Evolutionary conservation across 2,113 vertebrate genomes (phyloP), one percentile per base, ranked within the genome.

Genomic region (Numenius arquata): DNA sequence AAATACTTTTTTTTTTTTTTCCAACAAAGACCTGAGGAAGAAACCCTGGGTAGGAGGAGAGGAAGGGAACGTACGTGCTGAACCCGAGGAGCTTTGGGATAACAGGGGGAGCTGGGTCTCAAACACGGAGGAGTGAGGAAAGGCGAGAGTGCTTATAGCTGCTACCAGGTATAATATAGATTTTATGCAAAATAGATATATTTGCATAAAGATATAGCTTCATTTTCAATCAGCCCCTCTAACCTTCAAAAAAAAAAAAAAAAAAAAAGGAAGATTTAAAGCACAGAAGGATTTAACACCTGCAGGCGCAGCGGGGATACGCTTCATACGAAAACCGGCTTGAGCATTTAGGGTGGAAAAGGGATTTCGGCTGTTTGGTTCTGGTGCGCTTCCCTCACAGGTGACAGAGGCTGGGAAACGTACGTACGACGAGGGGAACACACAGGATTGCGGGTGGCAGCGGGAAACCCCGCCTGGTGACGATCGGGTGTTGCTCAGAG

Each of bases 361-460:
- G 29, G 32, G 68, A 74, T 90, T 91, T 58, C 14, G 78, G 67
- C 20, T n/a, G 25, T 56, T 92, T 25, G 15, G 41, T 38, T 55
- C 47, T 4, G 8, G 30, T 9, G 45, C 40, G 53, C 48, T 38
- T 59, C 34, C 29, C 45, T 21, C 50, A 32, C 55, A 22, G 78
- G 81, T 89, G 74, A 79, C 5, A 29, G 50, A 41, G 61, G 7
- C 21, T 36, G 85, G 71, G 11, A 80, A 81, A 43, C 0, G 7
- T 0, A 4, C 0, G 5, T 6, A 9, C 7, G 2, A 15, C 0
- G 12, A 21, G n/a, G 58, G 2, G 3, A 41, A 36, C 15, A 4
- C 45, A 25, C 6, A 6, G 78, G 43, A 59, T 0, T 11, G 29
- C 0, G 25, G 0, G 19, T 16, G 84, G 70, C 56, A 79, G 62